Evolutionary conservation across 2,888 invertebrate species (phyloP), one percentile per base, ranked within the genome.

Genomic region (Clitarchus hookeri): DNA sequence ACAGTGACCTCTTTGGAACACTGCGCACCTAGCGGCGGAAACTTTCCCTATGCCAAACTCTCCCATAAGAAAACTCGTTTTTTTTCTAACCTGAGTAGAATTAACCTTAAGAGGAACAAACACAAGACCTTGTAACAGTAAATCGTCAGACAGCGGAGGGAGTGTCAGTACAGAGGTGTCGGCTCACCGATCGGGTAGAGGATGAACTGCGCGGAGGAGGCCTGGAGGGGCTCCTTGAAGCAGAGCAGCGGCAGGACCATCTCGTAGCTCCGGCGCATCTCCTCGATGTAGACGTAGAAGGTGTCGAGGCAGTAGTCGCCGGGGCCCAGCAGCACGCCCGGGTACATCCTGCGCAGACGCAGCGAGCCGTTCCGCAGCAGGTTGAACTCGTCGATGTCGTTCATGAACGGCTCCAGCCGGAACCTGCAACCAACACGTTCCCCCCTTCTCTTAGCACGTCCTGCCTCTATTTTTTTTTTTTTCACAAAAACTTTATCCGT

Each of bases 241-340:
- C 94, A 95, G 12, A 94, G 92, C 87, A 94, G 91, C 0, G 93
- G 93, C 77, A 94, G 89, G 8, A 93, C 93, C 12, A 84, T 26
- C 92, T 92, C 19, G 91, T 0, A 92, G 90, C 83, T 77, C 36
- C n/a, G 6, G 44, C 78, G 26, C 3, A 25, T 48, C 6, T 84
- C 84, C 48, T 87, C 91, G 91, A 86, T 91, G 23, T 19, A 19
- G 4, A 82, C 82, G 36, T 27, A 13, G 88, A 94, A 93, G 0
- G 93, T 91, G 89, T 95, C 94, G 93, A 94, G 93, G 89, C 94
- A 95, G 89, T 93, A 95, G 88, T 94, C 93, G 85, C 92, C 92
- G 0, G 93, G 93, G 16, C 91, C 91, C 78, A 94, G 90, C 89
- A 94, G 90, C 0, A 93, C 92, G 44, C 91, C 89, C 83, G 91